Conservation (phyloP, 2,797 vertebrate genomes). For the Sparidentex hasta region DNA sequence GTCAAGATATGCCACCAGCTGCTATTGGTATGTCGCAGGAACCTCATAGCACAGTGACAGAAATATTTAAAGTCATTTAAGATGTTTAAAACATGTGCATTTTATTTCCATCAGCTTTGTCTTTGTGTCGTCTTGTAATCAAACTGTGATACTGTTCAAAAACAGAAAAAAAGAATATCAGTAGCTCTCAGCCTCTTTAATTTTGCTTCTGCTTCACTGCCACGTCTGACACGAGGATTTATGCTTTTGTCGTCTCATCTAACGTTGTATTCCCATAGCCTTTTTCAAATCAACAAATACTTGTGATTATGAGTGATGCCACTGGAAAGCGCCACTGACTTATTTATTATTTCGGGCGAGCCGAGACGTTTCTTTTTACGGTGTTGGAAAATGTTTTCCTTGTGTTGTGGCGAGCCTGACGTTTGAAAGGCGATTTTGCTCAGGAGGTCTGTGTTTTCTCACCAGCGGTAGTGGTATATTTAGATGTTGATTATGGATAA, state of each 20-base stretch:
- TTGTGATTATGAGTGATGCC: slow-evolving; percentile 87
- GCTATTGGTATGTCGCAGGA: neutral
- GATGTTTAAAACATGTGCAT: neutral
- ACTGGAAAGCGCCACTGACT: slow-evolving; percentile 73
- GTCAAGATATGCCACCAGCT: slow-evolving; percentile 7
- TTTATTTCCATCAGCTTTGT: slow-evolving; percentile 7
- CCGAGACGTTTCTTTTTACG: slow-evolving; percentile 54
- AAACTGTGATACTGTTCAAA: slow-evolving; percentile 13
- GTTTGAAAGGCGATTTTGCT: slow-evolving; percentile 79
- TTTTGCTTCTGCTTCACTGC: slow-evolving; percentile 31
- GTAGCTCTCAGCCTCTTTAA: slow-evolving; percentile 48
- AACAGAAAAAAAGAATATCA: slow-evolving; percentile 45
- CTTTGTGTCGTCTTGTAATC: slow-evolving; percentile 32
- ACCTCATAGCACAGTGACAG: neutral
- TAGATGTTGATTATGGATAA: slow-evolving; percentile 87
- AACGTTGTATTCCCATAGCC: slow-evolving; percentile 68
- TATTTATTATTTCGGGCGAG: slow-evolving; percentile 76
- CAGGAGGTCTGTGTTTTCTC: slow-evolving; percentile 83
- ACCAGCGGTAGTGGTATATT: slow-evolving; percentile 80
- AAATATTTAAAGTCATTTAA: slow-evolving; percentile 7
- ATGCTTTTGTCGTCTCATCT: slow-evolving; percentile 72
- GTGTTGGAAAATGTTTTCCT: slow-evolving; percentile 76
- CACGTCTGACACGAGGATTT: slow-evolving; percentile 62
- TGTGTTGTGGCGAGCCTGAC: slow-evolving; percentile 77
- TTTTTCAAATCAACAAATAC: slow-evolving; percentile 84